phyloP scores from a whole-genome alignment of 2,113 vertebrate genomes.

The Chrysochloris asiatica region DNA sequence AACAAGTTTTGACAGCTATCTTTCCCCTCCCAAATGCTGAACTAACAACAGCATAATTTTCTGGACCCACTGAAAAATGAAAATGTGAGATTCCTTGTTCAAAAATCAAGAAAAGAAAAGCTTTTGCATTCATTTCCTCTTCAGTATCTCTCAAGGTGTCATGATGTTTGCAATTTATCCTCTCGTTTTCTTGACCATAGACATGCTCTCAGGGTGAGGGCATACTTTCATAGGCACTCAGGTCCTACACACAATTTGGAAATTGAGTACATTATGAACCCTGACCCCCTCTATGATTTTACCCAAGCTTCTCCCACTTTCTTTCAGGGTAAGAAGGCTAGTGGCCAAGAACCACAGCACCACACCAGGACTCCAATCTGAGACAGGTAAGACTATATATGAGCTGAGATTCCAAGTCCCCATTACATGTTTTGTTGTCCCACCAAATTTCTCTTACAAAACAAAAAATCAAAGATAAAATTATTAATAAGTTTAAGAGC shows the following conservation, averaged over 20 bases:
- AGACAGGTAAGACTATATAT: neutral
- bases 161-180: neutral
- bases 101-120: neutral
- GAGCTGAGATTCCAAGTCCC: neutral
- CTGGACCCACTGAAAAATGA: neutral
- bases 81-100: neutral
- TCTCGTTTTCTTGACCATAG: neutral
- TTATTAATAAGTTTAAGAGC: conserved; percentile 4
- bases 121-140: neutral
- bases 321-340: fast-evolving
- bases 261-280: neutral
- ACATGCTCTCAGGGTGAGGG: neutral
- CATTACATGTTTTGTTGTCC: neutral
- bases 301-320: neutral
- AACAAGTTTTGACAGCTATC: neutral
- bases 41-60: neutral
- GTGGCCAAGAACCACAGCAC: neutral
- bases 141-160: neutral
- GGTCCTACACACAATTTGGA: neutral
- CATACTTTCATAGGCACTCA: neutral
- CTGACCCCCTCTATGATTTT: neutral
- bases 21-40: neutral
- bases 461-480: neutral
- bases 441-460: neutral
- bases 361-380: too few species aligned